phyloP scores from a whole-genome alignment of 2,888 invertebrate genomes.

The Mythimna impura region DNA sequence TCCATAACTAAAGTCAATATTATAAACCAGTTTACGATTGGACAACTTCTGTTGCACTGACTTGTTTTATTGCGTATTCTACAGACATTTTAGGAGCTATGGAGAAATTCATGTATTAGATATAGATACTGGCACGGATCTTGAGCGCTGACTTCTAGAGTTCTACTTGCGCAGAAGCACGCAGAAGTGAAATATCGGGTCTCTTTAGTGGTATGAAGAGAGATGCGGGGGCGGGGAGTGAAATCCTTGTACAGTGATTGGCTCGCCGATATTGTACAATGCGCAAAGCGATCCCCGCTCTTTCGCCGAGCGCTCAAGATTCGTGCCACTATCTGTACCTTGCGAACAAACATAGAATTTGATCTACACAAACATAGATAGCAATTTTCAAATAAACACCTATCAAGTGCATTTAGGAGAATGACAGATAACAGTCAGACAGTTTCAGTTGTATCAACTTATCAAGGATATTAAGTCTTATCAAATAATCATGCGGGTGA shows the following conservation, averaged over 20 bases:
- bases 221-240: too few relatives aligned
- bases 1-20: conserved; percentile 1
- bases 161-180: too few relatives aligned
- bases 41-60: conserved; percentile 20
- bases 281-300: too few relatives aligned
- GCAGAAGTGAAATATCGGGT: too few relatives aligned
- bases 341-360: background rate
- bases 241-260: too few relatives aligned
- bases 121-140: background rate
- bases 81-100: background rate
- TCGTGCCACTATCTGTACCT: too few relatives aligned
- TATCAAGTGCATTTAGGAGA: conserved; percentile 10
- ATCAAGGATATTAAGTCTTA: conserved; percentile 50
- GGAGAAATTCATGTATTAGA: background rate
- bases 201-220: too few relatives aligned
- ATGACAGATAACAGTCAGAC: conserved; percentile 38
- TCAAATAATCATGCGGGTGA: conserved; percentile 62
- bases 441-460: conserved; percentile 26
- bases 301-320: too few relatives aligned
- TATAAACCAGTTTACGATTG: conserved; percentile 21
- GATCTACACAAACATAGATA: background rate
- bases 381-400: background rate
- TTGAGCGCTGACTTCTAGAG: too few relatives aligned
- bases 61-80: conserved; percentile 18
- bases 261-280: too few relatives aligned